Evolutionary conservation across 37 sponge, comb jelly and placozoan species (phyloP).

Genomic region (Oopsacas minuta): DNA sequence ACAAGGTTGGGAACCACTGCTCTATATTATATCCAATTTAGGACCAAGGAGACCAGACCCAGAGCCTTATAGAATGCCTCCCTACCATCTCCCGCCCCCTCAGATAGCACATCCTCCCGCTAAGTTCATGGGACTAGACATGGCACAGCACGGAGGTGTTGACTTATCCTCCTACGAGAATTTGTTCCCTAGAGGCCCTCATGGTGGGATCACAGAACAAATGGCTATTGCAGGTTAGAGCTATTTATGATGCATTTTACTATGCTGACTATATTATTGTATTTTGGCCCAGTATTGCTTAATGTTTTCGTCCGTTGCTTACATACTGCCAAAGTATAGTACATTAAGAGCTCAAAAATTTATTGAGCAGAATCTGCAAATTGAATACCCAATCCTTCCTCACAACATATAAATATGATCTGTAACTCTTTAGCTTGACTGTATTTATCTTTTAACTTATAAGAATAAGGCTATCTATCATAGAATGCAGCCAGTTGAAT

Average conservation of each 20-base stretch:
- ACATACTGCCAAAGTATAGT: too few relatives aligned
- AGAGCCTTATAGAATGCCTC: background rate
- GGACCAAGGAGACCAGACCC: constrained; percentile 15
- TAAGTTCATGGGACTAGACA: constrained; percentile 19
- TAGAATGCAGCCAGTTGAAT: background rate
- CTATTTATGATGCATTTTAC: background rate
- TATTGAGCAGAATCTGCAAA: too few relatives aligned
- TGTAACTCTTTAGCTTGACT: too few relatives aligned
- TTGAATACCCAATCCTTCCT: too few relatives aligned
- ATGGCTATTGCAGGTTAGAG: background rate
- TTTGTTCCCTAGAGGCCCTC: background rate
- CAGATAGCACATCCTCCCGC: constrained; percentile 8
- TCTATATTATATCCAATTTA: background rate
- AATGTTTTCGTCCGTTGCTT: too few relatives aligned
- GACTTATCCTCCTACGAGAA: background rate
- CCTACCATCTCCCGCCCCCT: constrained; percentile 1
- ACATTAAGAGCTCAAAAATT: too few relatives aligned
- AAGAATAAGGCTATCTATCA: background rate
- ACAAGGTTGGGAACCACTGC: too few relatives aligned
- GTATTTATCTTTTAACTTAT: background rate
- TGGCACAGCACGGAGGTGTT: background rate
- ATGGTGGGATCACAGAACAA: background rate
- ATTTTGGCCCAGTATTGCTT: too few relatives aligned
- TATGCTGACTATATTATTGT: background rate
- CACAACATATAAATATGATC: too few relatives aligned